phyloP scores from a whole-genome alignment of 2,888 invertebrate species.

The Hyles lineata region DNA sequence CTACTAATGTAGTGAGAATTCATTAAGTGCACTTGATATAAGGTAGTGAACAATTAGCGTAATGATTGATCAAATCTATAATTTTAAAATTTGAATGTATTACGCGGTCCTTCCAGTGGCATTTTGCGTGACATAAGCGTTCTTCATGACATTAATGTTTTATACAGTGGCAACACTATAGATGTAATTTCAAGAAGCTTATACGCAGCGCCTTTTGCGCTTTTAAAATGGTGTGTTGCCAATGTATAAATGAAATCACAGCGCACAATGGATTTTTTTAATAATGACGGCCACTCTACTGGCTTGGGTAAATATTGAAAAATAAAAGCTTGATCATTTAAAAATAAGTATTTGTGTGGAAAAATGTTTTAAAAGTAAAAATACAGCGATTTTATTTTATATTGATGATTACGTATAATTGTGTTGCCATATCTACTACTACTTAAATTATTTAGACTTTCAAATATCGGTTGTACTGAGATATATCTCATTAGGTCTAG shows the following conservation, averaged over 20 bases:
- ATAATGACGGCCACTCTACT: neutral
- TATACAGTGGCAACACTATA: slow-evolving; percentile 21
- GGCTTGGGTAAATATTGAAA: neutral
- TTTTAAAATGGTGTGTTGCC: slow-evolving; percentile 18
- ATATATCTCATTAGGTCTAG: slow-evolving; percentile 20
- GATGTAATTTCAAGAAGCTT: slow-evolving; percentile 25
- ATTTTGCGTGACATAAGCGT: slow-evolving; percentile 39
- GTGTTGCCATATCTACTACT: slow-evolving; percentile 16
- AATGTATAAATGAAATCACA: slow-evolving; percentile 23
- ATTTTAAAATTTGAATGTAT: slow-evolving; percentile 60
- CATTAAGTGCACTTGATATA: slow-evolving; percentile 81
- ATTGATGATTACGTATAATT: neutral
- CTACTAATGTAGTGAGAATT: slow-evolving; percentile 52
- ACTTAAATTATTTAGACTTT: slow-evolving; percentile 18
- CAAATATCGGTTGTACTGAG: slow-evolving; percentile 12
- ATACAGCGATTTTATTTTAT: slow-evolving; percentile 8
- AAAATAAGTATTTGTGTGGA: slow-evolving; percentile 8
- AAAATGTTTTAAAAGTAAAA: neutral
- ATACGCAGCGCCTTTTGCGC: slow-evolving; percentile 26
- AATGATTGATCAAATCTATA: slow-evolving; percentile 53
- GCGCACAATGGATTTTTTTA: slow-evolving; percentile 14
- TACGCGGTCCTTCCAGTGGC: slow-evolving; percentile 38
- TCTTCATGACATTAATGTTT: neutral
- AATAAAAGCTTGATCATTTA: neutral
- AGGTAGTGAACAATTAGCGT: slow-evolving; percentile 58